These are phyloP conservation scores for Isotomurus palustris DNA, from an alignment of 2,888 invertebrate species.

Conservation along the genomic window DNA sequence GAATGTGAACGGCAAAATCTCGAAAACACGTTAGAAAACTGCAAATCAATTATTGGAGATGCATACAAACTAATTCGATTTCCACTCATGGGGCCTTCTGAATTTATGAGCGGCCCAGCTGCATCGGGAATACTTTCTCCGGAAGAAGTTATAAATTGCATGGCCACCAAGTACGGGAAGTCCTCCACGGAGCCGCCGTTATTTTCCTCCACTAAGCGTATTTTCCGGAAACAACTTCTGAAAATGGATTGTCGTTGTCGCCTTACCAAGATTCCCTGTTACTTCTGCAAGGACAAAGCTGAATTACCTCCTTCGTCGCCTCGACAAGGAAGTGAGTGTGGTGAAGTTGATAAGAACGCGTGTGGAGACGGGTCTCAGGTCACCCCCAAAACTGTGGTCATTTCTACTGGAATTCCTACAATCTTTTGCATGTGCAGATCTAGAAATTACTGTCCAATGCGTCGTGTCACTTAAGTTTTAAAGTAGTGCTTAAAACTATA, in stretches of 20 bases:
- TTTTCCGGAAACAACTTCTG: neutral
- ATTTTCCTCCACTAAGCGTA: neutral
- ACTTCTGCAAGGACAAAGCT: neutral
- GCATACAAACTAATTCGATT: neutral
- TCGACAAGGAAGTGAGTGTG: neutral
- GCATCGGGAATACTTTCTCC: neutral
- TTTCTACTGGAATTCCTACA: neutral
- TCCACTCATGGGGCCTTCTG: neutral
- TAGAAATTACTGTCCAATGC: neutral
- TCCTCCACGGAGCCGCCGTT: neutral
- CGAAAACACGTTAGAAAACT: neutral
- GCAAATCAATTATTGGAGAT: neutral
- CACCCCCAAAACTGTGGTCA: no score
- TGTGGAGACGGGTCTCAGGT: no score
- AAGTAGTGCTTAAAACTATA: no score
- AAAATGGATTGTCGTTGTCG: neutral
- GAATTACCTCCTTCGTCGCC: neutral
- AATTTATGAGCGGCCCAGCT: neutral
- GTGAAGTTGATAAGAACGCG: no score
- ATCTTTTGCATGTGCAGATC: neutral
- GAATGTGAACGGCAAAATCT: constrained; percentile 1
- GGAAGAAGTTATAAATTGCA: neutral
- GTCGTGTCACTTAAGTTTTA: neutral
- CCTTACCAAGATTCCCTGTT: neutral
- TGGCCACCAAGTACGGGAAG: neutral